Evolutionary conservation across 2,797 vertebrate species (phyloP).

Genomic region (Forpus xanthops): DNA sequence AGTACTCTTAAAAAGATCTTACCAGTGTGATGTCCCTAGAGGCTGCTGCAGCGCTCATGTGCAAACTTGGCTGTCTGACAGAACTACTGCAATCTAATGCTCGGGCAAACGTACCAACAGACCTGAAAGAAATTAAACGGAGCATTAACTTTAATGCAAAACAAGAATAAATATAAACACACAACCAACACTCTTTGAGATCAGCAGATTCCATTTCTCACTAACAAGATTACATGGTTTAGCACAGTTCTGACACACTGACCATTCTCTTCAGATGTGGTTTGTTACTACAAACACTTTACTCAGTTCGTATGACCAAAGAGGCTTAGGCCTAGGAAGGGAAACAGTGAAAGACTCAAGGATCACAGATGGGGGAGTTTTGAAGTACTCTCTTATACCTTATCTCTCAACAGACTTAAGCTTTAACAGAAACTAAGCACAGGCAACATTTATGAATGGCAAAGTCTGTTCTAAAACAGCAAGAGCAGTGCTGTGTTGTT

Average conservation of each 20-base stretch:
- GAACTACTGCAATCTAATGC: slow-evolving; percentile 97
- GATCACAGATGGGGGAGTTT: background rate
- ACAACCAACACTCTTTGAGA: background rate
- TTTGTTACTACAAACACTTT: background rate
- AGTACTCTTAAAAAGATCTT: slow-evolving; percentile 49
- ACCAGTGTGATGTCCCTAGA: slow-evolving; percentile 96
- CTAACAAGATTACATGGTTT: background rate
- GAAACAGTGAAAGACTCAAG: background rate
- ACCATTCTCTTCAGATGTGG: background rate
- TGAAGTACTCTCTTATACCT: background rate
- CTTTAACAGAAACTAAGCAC: background rate
- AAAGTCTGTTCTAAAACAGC: background rate
- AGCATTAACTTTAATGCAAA: background rate
- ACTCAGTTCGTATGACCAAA: background rate
- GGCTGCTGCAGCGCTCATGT: slow-evolving; percentile 94
- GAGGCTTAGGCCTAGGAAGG: background rate
- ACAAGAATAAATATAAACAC: background rate
- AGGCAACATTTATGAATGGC: background rate
- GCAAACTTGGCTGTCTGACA: slow-evolving; percentile 95
- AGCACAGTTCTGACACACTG: background rate
- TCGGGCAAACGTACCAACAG: slow-evolving; percentile 94
- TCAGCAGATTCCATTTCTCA: background rate
- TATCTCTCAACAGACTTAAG: background rate
- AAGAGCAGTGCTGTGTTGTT: background rate
- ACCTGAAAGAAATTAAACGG: slow-evolving; percentile 74